A percentile compares a stretch with the other conserved stretches of the same genome.
phyloP scores from a whole-genome alignment of 2,113 vertebrate species.

The Picathartes gymnocephalus region DNA sequence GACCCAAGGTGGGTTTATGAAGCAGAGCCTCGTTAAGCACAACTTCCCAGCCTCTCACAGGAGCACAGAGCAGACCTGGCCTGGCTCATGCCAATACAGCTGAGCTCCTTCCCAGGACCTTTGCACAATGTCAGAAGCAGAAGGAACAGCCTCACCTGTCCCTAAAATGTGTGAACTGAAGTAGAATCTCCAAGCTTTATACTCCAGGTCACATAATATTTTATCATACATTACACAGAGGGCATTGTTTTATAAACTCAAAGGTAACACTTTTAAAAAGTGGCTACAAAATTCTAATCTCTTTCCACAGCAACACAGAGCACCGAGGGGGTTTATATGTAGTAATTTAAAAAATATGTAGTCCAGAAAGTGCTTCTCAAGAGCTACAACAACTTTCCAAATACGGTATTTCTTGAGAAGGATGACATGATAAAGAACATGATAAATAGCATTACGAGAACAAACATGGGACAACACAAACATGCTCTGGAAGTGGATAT shows the following conservation, averaged over 20 bases:
- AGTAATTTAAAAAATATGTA: background rate
- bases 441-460: background rate
- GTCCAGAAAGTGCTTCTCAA: background rate
- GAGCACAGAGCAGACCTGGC: background rate
- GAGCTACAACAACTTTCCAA: background rate
- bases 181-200: background rate
- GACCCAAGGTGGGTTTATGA: background rate
- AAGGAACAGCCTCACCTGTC: background rate
- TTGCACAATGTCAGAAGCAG: background rate
- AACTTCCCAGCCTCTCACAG: background rate
- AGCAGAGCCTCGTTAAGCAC: background rate
- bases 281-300: background rate
- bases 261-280: background rate
- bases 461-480: background rate
- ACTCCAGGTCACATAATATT: background rate
- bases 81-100: background rate
- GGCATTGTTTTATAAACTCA: background rate
- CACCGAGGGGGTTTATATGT: background rate
- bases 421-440: background rate
- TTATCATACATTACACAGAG: background rate
- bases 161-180: accelerated
- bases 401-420: background rate
- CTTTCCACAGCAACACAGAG: background rate
- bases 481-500: background rate
- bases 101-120: background rate